Evolutionary conservation across 2,888 invertebrate genomes (phyloP).

Genomic region (Protophormia terraenovae): DNA sequence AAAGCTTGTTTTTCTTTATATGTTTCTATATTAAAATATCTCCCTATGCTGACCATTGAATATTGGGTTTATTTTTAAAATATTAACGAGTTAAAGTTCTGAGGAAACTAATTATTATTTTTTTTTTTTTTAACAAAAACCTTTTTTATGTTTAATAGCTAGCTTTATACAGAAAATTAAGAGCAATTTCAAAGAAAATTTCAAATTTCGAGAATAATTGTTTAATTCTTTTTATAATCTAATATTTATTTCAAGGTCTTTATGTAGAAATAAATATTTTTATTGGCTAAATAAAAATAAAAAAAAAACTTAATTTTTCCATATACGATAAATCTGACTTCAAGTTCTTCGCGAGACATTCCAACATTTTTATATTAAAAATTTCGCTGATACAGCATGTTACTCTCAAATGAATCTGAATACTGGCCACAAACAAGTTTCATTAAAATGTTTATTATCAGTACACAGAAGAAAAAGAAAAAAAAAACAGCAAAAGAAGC

Average conservation of each 20-base stretch:
- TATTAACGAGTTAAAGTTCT: too few species aligned
- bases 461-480: constrained; percentile 30
- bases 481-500: constrained; percentile 16
- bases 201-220: too few species aligned
- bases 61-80: too few species aligned
- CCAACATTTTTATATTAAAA: constrained; percentile 44
- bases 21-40: background rate
- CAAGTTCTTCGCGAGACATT: constrained; percentile 5
- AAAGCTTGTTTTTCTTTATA: background rate
- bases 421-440: constrained; percentile 52
- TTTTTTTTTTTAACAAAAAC: too few species aligned
- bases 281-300: too few species aligned
- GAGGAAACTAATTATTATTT: too few species aligned
- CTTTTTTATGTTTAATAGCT: too few species aligned
- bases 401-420: constrained; percentile 23
- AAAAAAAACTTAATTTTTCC: background rate
- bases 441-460: constrained; percentile 65
- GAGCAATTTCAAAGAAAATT: too few species aligned
- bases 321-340: constrained; percentile 1
- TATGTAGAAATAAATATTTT: too few species aligned
- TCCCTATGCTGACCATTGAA: background rate
- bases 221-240: too few species aligned
- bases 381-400: constrained; percentile 3
- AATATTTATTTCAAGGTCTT: too few species aligned
- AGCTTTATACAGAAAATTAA: too few species aligned